Percentiles rank a stretch among this genome's conserved stretches.
Conservation (phyloP, 1,140 invertebrate genomes). For the Eriocheir sinensis region DNA sequence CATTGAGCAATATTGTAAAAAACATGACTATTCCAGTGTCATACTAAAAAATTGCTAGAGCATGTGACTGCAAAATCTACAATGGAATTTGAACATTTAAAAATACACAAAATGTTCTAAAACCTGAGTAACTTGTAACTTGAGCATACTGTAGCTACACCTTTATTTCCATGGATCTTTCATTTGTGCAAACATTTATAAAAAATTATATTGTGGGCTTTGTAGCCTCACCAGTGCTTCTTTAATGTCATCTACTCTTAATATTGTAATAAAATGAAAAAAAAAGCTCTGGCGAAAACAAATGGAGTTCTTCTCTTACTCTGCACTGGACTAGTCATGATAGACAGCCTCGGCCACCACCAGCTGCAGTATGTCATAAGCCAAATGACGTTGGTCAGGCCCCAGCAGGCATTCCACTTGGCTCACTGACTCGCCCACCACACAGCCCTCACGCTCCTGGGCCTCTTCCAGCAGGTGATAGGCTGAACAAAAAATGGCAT, state of each 20-base stretch:
- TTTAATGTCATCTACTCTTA: not conserved
- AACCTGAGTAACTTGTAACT: not conserved
- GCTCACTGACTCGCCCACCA: constrained; percentile 55
- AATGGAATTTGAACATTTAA: too few relatives aligned
- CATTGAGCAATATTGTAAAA: too few relatives aligned
- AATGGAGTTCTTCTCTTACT: too few relatives aligned
- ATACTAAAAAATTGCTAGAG: too few relatives aligned
- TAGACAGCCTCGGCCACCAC: constrained; percentile 69
- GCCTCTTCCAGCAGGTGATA: constrained; percentile 65
- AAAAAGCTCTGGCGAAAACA: not conserved
- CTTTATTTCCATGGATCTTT: not conserved
- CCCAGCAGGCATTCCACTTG: constrained; percentile 64
- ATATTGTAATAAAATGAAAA: not conserved
- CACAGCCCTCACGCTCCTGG: constrained; percentile 63
- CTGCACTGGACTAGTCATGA: constrained; percentile 38
- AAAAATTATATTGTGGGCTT: not conserved
- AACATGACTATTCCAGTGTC: too few relatives aligned
- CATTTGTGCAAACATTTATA: not conserved
- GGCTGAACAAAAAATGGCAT: constrained; percentile 37
- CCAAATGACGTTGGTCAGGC: constrained; percentile 16
- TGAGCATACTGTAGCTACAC: not conserved
- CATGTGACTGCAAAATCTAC: too few relatives aligned
- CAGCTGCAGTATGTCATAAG: constrained; percentile 60
- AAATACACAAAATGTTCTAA: not conserved
- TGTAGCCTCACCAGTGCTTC: not conserved